Base-by-base conservation (phyloP, 1,140 invertebrate species). In the Trichonephila clavata region DNA sequence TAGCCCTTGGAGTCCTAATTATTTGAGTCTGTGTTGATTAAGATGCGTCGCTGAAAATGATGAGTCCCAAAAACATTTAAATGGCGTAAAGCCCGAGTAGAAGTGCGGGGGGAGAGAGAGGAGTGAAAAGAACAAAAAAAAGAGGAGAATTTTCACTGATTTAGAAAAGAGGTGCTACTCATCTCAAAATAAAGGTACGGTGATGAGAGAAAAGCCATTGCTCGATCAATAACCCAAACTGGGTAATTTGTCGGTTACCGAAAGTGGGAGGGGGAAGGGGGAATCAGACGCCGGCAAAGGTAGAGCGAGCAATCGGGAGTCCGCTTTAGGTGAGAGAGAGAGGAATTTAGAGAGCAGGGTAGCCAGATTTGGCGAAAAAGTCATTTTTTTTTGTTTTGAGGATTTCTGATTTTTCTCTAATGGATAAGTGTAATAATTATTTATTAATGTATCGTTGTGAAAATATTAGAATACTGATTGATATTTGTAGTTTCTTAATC, bases 141-240 rank as follows among this genome's bases (percentile, higher is more conserved):
- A 89, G 39, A 21, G 71, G 18, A 80, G 80, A 80, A 90, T 90
- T 90, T 90, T 80, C 65, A 90, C 88, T 90, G 88, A 90, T 90
- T 90, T 90, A 21, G 50, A 16, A 24, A 43, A 71, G 71, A 77
- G 71, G 71, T 77, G 71, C 71, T 77, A 77, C 71, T 77, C 71
- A 77, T 77, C 71, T 77, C 71, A 84, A 84, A 84, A 63, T 57
- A 63, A 61, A 87, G 89, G 71, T 59, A 65, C 32, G 86, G 43
- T 92, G 91, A 92, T 92, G 91, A 86, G 83, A 20, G 90, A 92
- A 92, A 92, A 92, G 91, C 91, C 91, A 92, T 92, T 86, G 91
- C 20, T 92, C 91, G 91, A 92, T 92, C 91, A 92, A 92, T 92
- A 92, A 92, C 91, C 61, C 63, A 92, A 92, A 92, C 91, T 92